phyloP scores from a whole-genome alignment of 2,797 vertebrate genomes.

The Pseudochromis fuscus region DNA sequence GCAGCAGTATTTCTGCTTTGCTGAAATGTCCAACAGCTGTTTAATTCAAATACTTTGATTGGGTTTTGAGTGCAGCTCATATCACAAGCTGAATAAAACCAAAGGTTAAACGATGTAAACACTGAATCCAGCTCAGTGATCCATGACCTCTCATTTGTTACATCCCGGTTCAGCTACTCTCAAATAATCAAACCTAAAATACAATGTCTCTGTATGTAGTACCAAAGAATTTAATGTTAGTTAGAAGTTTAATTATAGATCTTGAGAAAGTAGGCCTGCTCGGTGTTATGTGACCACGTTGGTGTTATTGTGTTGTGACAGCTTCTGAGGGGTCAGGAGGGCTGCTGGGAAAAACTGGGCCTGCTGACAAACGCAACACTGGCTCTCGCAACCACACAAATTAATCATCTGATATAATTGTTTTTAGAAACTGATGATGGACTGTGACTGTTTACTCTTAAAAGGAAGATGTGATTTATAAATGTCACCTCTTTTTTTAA shows the following conservation, averaged over 20 bases:
- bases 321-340: constrained; percentile 31
- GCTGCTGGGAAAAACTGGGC: constrained; percentile 24
- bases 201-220: too few relatives aligned
- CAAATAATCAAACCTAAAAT: too few relatives aligned
- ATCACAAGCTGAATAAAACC: constrained; percentile 7
- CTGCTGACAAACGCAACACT: constrained; percentile 26
- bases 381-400: constrained; percentile 1
- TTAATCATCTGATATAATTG: constrained; percentile 12
- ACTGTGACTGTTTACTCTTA: constrained; percentile 8
- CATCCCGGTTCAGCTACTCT: too few relatives aligned
- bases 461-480: background rate
- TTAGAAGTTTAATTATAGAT: constrained; percentile 14
- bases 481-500: background rate
- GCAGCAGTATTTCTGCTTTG: constrained; percentile 1
- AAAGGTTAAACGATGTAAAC: constrained; percentile 1
- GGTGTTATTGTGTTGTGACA: constrained; percentile 21
- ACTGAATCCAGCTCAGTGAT: constrained; percentile 6
- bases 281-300: constrained; percentile 8
- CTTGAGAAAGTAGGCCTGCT: background rate
- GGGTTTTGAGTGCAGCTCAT: background rate
- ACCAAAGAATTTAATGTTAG: constrained; percentile 8
- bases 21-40: background rate
- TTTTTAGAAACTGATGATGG: constrained; percentile 19
- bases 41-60: background rate
- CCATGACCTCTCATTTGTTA: background rate